Conservation (phyloP, 2,888 invertebrate genomes). For the Himalopsyche tibetana region DNA sequence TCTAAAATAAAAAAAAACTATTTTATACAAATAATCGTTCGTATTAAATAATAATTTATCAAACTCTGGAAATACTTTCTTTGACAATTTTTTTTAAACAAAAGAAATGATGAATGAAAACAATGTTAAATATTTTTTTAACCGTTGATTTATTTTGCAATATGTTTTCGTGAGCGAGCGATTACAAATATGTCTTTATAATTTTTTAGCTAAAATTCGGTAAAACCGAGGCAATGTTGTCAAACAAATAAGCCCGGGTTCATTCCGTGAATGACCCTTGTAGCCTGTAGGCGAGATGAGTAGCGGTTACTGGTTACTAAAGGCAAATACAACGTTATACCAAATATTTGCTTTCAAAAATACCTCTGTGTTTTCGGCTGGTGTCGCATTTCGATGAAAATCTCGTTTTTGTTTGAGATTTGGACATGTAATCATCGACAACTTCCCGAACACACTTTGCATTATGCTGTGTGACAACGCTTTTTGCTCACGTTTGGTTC, state of each 20-base stretch:
- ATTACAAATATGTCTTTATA: background rate
- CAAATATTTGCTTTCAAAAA: conserved; percentile 65
- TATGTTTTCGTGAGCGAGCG: too few species aligned
- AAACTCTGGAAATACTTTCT: too few species aligned
- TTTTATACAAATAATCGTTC: too few species aligned
- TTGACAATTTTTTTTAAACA: too few species aligned
- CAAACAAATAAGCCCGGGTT: conserved; percentile 24
- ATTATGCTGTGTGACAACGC: too few species aligned
- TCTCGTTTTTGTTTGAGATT: conserved; percentile 26
- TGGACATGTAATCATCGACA: background rate
- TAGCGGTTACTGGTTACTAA: conserved; percentile 54
- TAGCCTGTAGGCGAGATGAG: conserved; percentile 48
- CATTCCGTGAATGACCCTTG: conserved; percentile 61
- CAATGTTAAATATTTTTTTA: too few species aligned
- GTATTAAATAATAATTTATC: too few species aligned
- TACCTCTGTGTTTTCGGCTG: conserved; percentile 58
- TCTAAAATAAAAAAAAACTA: too few species aligned
- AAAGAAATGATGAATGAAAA: too few species aligned
- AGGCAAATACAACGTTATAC: conserved; percentile 61
- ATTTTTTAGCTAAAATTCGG: background rate
- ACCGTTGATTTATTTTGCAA: too few species aligned
- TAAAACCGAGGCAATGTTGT: background rate
- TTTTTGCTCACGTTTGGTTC: too few species aligned
- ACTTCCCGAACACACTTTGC: background rate
- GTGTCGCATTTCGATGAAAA: conserved; percentile 53